Evolutionary conservation across 2,888 invertebrate genomes (phyloP).

Genomic region (Yponomeuta malinellus): DNA sequence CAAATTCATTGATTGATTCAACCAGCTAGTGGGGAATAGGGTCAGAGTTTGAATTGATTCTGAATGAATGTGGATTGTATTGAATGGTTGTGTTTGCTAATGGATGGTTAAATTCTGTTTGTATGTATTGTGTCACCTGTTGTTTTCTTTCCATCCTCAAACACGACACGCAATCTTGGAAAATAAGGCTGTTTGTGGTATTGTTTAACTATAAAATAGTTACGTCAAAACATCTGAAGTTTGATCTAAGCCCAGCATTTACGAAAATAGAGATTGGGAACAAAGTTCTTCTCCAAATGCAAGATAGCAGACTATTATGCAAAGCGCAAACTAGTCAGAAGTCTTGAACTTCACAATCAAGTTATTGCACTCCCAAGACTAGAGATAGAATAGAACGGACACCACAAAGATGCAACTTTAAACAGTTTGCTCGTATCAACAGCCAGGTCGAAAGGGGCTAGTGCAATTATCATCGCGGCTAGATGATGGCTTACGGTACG

Average conservation of each 20-base stretch:
- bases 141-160: not conserved
- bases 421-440: too few relatives aligned
- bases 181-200: not conserved
- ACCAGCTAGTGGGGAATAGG: not conserved
- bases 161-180: not conserved
- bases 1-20: not conserved
- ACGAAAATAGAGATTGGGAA: too few relatives aligned
- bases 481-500: slow-evolving; percentile 26
- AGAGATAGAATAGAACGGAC: not conserved
- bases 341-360: not conserved
- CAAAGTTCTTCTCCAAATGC: not conserved
- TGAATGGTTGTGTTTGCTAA: not conserved
- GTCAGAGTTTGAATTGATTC: not conserved
- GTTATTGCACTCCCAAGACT: not conserved
- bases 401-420: not conserved
- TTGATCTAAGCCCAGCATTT: too few relatives aligned
- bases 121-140: not conserved
- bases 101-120: not conserved
- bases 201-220: not conserved
- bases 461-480: slow-evolving; percentile 31
- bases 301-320: not conserved
- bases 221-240: too few relatives aligned
- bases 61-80: not conserved
- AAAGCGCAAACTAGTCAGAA: not conserved
- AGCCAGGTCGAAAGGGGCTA: not conserved